Evolutionary conservation across 2,797 vertebrate species (phyloP).

Genomic region (Agapornis canus): DNA sequence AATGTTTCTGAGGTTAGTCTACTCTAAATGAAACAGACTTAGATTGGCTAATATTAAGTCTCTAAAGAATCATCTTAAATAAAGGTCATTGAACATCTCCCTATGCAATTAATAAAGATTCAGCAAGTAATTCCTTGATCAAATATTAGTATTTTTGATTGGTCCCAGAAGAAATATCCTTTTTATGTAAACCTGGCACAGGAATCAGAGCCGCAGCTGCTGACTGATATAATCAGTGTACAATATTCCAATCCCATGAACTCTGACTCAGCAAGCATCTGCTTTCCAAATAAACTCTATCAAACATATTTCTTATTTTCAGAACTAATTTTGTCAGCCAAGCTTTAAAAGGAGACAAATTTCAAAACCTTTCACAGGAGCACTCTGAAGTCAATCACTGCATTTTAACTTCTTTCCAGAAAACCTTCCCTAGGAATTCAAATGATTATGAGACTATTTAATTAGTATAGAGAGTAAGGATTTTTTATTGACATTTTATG

Average conservation of each 20-base stretch:
- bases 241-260: slow-evolving; percentile 61
- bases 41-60: slow-evolving; percentile 28
- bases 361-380: not conserved
- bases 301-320: not conserved
- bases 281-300: slow-evolving; percentile 52
- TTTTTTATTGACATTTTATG: not conserved
- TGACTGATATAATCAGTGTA: slow-evolving; percentile 51
- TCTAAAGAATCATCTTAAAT: slow-evolving; percentile 41
- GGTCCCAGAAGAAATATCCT: slow-evolving; percentile 54
- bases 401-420: not conserved
- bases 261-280: slow-evolving; percentile 67
- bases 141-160: slow-evolving; percentile 71
- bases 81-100: slow-evolving; percentile 47
- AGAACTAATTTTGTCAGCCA: slow-evolving; percentile 8
- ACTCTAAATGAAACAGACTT: slow-evolving; percentile 40
- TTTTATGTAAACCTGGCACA: slow-evolving; percentile 59
- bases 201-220: slow-evolving; percentile 59
- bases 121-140: slow-evolving; percentile 53
- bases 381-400: not conserved
- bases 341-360: slow-evolving; percentile 17
- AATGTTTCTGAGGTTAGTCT: slow-evolving; percentile 31
- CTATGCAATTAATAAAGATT: slow-evolving; percentile 57
- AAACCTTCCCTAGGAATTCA: not conserved
- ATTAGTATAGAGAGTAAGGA: not conserved
- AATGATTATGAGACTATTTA: not conserved